Conservation (phyloP, 2,113 vertebrate species). For the Thunnus maccoyii region DNA sequence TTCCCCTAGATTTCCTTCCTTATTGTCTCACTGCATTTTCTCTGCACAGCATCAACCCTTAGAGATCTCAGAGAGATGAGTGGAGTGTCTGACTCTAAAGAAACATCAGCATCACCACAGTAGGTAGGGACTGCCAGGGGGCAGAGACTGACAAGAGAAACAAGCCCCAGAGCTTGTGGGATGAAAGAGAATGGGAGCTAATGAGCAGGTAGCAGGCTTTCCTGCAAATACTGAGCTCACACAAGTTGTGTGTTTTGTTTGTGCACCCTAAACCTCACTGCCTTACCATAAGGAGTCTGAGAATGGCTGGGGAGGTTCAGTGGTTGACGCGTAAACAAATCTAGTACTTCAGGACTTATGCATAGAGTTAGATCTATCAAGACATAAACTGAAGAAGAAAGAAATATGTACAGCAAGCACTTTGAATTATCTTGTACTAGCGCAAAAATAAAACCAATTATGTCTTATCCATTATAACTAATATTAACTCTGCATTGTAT, state of each 20-base stretch:
- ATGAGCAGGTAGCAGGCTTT: constrained; percentile 68
- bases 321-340: constrained; percentile 21
- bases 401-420: background rate
- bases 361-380: background rate
- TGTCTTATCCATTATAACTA: constrained; percentile 16
- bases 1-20: constrained; percentile 10
- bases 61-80: constrained; percentile 57
- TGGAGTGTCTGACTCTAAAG: constrained; percentile 55
- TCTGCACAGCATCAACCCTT: constrained; percentile 31
- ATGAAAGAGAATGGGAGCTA: constrained; percentile 73
- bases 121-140: constrained; percentile 62
- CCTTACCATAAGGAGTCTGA: constrained; percentile 34
- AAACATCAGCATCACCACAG: constrained; percentile 57
- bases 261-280: constrained; percentile 29
- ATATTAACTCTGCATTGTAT: background rate
- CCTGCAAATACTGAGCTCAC: constrained; percentile 54
- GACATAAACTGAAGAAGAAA: background rate
- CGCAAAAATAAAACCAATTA: constrained; percentile 6
- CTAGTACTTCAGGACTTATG: background rate
- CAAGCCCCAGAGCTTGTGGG: constrained; percentile 60
- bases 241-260: constrained; percentile 49
- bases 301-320: background rate
- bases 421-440: constrained; percentile 11
- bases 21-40: constrained; percentile 1
- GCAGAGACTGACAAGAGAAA: constrained; percentile 62